phyloP scores from a whole-genome alignment of 2,888 invertebrate genomes.

The Labia minor region DNA sequence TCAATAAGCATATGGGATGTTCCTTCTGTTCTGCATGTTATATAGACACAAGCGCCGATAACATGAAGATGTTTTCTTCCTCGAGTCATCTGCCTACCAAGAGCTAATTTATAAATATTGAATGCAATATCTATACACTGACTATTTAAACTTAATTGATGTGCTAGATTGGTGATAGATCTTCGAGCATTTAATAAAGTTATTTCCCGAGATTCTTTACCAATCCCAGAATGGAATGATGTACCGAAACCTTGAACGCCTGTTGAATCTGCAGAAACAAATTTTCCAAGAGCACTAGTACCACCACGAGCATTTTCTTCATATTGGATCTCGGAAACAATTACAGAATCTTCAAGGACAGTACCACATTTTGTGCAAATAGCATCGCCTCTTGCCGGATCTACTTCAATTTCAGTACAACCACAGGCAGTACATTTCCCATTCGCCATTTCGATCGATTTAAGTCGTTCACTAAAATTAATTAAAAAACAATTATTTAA shows the following conservation, averaged over 20 bases:
- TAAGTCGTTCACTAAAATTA: too few relatives aligned
- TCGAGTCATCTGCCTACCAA: slow-evolving; percentile 71
- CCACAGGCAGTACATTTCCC: slow-evolving; percentile 83
- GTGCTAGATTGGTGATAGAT: slow-evolving; percentile 74
- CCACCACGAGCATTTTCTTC: slow-evolving; percentile 86
- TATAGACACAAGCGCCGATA: slow-evolving; percentile 93
- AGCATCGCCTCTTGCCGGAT: slow-evolving; percentile 86
- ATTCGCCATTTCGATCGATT: slow-evolving; percentile 35
- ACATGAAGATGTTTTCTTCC: slow-evolving; percentile 85
- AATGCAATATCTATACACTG: slow-evolving; percentile 89
- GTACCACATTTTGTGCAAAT: slow-evolving; percentile 94
- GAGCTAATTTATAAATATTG: slow-evolving; percentile 86
- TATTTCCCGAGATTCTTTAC: slow-evolving; percentile 83
- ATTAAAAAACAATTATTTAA: too few relatives aligned
- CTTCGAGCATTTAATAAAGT: slow-evolving; percentile 80
- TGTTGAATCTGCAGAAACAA: slow-evolving; percentile 80
- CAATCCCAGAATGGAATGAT: slow-evolving; percentile 69
- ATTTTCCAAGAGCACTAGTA: slow-evolving; percentile 80
- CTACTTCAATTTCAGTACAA: slow-evolving; percentile 85
- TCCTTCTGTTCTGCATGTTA: slow-evolving; percentile 89
- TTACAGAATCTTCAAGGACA: slow-evolving; percentile 90
- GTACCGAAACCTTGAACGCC: slow-evolving; percentile 67
- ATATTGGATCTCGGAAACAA: slow-evolving; percentile 93
- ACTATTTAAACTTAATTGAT: slow-evolving; percentile 75
- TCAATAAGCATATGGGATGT: slow-evolving; percentile 94